Evolutionary conservation across 2,113 vertebrate species (phyloP).

Genomic region (Heterochromis multidens): DNA sequence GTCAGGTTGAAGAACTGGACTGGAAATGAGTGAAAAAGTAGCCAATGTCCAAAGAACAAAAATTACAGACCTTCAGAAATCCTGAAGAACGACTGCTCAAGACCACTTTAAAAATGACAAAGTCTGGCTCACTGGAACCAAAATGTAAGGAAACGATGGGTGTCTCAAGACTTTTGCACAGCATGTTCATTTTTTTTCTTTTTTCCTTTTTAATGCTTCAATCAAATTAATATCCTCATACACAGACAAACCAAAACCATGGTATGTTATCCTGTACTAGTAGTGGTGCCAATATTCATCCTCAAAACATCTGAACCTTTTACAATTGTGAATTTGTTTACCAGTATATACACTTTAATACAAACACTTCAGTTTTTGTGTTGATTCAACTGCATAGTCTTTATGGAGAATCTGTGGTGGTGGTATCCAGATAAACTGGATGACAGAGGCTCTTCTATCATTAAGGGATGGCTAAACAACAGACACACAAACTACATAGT

Average conservation of each 20-base stretch:
- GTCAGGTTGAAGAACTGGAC: too few relatives aligned
- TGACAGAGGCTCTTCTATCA: too few relatives aligned
- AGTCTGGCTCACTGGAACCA: neutral
- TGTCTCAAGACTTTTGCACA: neutral
- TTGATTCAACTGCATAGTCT: neutral
- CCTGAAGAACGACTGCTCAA: too few relatives aligned
- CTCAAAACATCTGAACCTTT: neutral
- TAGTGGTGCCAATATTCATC: neutral
- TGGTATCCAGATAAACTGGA: neutral
- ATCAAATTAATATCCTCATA: neutral
- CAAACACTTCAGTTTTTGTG: neutral
- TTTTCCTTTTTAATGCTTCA: rapidly evolving
- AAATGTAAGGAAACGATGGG: neutral
- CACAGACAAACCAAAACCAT: neutral
- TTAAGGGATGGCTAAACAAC: neutral
- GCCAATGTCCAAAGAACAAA: too few relatives aligned
- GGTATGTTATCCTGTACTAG: neutral
- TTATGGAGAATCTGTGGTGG: neutral
- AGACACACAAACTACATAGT: too few relatives aligned
- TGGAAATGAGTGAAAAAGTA: too few relatives aligned
- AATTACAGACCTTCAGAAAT: too few relatives aligned
- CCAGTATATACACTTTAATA: neutral
- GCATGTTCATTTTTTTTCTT: neutral
- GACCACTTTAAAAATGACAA: too few relatives aligned
- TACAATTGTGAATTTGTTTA: neutral